phyloP scores from a whole-genome alignment of 1,140 invertebrate genomes.

The Drosophila repleta region DNA sequence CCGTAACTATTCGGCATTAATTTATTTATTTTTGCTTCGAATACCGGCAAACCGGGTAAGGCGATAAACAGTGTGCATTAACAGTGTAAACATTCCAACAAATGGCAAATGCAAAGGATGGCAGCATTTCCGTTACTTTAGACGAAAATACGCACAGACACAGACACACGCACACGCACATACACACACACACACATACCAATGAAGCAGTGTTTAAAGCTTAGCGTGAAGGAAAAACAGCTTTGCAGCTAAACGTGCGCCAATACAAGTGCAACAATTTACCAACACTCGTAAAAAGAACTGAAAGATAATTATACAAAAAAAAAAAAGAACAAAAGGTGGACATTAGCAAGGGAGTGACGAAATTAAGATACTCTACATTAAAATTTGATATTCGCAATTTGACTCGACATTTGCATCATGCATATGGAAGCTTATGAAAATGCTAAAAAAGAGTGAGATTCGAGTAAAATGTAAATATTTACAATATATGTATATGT shows the following conservation, averaged over 20 bases:
- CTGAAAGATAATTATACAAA: slow-evolving; percentile 10
- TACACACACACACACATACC: not conserved
- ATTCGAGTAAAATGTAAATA: too few relatives aligned
- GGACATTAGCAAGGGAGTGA: not conserved
- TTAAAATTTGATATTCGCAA: not conserved
- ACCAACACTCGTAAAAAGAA: slow-evolving; percentile 2
- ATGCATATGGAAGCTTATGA: not conserved
- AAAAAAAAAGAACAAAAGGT: not conserved
- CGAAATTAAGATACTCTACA: not conserved
- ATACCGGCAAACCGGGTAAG: slow-evolving; percentile 34
- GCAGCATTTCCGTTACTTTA: slow-evolving; percentile 22
- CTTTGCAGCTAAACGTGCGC: slow-evolving; percentile 13
- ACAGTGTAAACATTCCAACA: slow-evolving; percentile 14
- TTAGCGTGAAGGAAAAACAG: slow-evolving; percentile 13
- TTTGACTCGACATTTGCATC: too few relatives aligned
- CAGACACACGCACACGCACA: not conserved
- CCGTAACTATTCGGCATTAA: not conserved
- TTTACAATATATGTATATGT: too few relatives aligned
- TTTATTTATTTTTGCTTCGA: not conserved
- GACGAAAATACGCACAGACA: slow-evolving; percentile 11
- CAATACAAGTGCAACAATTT: slow-evolving; percentile 11
- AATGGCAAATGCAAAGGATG: slow-evolving; percentile 13
- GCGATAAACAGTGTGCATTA: slow-evolving; percentile 7
- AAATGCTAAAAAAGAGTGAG: too few relatives aligned
- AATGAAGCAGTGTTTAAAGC: not conserved